Evolutionary conservation across 1,140 invertebrate genomes (phyloP).

Genomic region (Apis mellifera): DNA sequence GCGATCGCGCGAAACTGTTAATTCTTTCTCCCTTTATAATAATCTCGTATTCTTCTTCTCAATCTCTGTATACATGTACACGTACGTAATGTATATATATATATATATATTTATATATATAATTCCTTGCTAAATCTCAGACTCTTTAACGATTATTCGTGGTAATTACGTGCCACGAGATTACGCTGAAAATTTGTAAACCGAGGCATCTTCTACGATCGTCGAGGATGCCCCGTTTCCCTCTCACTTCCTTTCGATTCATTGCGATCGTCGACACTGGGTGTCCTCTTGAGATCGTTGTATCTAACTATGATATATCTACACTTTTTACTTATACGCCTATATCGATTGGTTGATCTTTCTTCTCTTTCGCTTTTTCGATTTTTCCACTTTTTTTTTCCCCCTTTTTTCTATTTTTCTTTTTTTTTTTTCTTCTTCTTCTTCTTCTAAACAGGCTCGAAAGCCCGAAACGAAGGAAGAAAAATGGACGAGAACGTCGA

Average conservation of each 20-base stretch:
- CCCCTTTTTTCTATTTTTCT: not conserved
- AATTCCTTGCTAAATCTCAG: conserved; percentile 13
- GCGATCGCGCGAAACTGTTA: conserved; percentile 45
- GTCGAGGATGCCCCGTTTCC: not conserved
- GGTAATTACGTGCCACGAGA: conserved; percentile 7
- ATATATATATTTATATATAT: conserved; percentile 13
- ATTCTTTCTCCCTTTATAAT: conserved; percentile 11
- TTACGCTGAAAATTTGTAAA: not conserved
- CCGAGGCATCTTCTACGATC: not conserved
- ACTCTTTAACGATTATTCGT: not conserved
- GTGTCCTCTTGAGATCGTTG: conserved; percentile 80
- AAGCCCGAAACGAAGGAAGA: not conserved
- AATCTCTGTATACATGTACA: conserved; percentile 24
- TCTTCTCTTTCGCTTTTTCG: not conserved
- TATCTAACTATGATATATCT: conserved; percentile 81
- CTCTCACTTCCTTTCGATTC: conserved; percentile 31
- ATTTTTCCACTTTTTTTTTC: not conserved
- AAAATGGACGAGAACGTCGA: not conserved
- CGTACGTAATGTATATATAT: conserved; percentile 15
- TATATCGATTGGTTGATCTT: conserved; percentile 62
- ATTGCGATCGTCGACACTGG: conserved; percentile 64
- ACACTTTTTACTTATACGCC: conserved; percentile 78
- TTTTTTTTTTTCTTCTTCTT: too few relatives aligned
- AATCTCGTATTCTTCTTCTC: conserved; percentile 15
- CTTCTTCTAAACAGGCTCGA: not conserved